Evolutionary conservation across 2,113 vertebrate species (phyloP).

Genomic region (Odocoileus hemionus): DNA sequence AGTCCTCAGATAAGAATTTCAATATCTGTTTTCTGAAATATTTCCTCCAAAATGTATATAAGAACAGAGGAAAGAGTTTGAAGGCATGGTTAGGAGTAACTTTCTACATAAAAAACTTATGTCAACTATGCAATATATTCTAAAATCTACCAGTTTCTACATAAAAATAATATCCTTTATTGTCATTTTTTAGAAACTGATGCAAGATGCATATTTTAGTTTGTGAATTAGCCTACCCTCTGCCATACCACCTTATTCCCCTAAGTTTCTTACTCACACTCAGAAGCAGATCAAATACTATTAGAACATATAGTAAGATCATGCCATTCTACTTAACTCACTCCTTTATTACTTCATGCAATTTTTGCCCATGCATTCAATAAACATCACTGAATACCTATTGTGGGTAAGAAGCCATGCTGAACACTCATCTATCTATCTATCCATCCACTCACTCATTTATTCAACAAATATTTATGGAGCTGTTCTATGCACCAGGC

Average conservation of each 20-base stretch:
- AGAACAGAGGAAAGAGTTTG: background rate
- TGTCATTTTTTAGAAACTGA: background rate
- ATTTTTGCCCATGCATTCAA: background rate
- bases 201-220: background rate
- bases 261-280: background rate
- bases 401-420: background rate
- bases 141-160: constrained; percentile 8
- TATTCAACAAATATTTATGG: background rate
- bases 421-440: background rate
- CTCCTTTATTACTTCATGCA: background rate
- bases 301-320: background rate
- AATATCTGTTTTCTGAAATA: constrained; percentile 12
- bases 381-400: background rate
- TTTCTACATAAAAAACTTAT: background rate
- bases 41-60: constrained; percentile 1
- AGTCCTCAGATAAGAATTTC: background rate
- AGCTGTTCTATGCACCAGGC: background rate
- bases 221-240: background rate
- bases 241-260: background rate
- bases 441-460: background rate
- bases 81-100: background rate
- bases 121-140: background rate
- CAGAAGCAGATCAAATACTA: background rate
- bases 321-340: background rate
- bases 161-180: background rate